Evolutionary conservation across 2,113 vertebrate species (phyloP).

Genomic region (Lampris megalopsis): DNA sequence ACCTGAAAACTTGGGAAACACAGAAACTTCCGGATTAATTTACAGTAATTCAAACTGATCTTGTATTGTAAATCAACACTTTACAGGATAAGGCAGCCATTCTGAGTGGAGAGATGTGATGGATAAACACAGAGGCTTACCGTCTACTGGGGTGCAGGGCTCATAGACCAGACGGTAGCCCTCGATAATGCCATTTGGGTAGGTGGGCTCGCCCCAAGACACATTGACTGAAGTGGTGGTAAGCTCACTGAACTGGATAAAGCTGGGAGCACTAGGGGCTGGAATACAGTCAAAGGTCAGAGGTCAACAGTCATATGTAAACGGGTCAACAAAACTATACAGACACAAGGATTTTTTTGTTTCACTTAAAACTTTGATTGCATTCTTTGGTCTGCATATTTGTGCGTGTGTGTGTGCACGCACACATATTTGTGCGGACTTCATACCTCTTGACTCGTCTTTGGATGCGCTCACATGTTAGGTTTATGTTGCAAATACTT

Average conservation of each 20-base stretch:
- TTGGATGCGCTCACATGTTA: background rate
- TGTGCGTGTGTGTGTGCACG: background rate
- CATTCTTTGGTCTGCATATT: background rate
- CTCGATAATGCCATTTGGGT: conserved; percentile 93
- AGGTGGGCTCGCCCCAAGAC: conserved; percentile 92
- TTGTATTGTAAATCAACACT: conserved; percentile 33
- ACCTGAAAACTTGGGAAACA: background rate
- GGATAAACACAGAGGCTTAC: conserved; percentile 73
- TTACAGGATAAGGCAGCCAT: conserved; percentile 24
- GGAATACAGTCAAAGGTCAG: conserved; percentile 1
- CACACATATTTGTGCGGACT: background rate
- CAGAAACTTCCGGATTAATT: background rate
- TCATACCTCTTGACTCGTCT: background rate
- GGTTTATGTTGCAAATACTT: background rate
- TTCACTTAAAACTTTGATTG: background rate
- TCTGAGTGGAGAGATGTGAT: background rate
- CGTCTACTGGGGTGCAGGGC: conserved; percentile 91
- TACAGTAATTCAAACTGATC: background rate
- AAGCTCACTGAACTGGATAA: conserved; percentile 95
- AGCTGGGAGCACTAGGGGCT: conserved; percentile 94
- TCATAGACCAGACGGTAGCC: conserved; percentile 95
- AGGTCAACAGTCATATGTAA: background rate
- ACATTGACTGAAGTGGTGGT: conserved; percentile 98
- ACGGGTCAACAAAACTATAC: background rate
- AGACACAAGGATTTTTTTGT: background rate